Conservation (phyloP, 2,797 vertebrate genomes). For the Argentina silus region DNA sequence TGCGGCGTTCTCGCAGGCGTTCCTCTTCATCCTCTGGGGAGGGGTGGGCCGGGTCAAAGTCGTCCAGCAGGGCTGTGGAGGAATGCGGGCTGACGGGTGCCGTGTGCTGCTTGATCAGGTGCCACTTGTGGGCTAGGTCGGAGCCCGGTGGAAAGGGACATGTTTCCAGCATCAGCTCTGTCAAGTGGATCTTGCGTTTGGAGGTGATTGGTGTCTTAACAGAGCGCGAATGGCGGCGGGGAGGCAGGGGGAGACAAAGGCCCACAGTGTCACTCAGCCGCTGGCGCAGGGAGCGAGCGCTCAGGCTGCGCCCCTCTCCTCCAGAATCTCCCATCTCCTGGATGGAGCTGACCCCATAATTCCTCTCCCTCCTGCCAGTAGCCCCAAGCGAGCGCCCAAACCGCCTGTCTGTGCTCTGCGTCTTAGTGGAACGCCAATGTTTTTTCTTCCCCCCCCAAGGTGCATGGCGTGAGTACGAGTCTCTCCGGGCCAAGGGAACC, state of each 20-base stretch:
- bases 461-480: conserved; percentile 95
- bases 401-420: conserved; percentile 88
- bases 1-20: conserved; percentile 89
- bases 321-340: conserved; percentile 87
- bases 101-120: conserved; percentile 98
- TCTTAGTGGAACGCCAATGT: conserved; percentile 97
- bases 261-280: conserved; percentile 93
- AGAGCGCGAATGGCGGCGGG: conserved; percentile 80
- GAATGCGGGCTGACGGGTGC: conserved; percentile 96
- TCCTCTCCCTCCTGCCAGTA: conserved; percentile 86
- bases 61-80: conserved; percentile 90
- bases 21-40: conserved; percentile 97
- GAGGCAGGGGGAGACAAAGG: conserved; percentile 89
- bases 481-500: conserved; percentile 84
- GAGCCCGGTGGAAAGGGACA: conserved; percentile 97
- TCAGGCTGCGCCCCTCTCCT: conserved; percentile 77
- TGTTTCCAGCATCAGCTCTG: conserved; percentile 98
- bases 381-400: conserved; percentile 83
- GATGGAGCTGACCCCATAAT: conserved; percentile 86
- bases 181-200: conserved; percentile 97
- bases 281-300: conserved; percentile 86
- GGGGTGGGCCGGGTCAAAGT: conserved; percentile 87
- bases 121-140: conserved; percentile 97
- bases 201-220: conserved; percentile 88
- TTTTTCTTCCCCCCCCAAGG: conserved; percentile 99